These are phyloP conservation scores for Lordiphosa mommai DNA, from an alignment of 1,140 invertebrate genomes.

Conservation along the genomic window DNA sequence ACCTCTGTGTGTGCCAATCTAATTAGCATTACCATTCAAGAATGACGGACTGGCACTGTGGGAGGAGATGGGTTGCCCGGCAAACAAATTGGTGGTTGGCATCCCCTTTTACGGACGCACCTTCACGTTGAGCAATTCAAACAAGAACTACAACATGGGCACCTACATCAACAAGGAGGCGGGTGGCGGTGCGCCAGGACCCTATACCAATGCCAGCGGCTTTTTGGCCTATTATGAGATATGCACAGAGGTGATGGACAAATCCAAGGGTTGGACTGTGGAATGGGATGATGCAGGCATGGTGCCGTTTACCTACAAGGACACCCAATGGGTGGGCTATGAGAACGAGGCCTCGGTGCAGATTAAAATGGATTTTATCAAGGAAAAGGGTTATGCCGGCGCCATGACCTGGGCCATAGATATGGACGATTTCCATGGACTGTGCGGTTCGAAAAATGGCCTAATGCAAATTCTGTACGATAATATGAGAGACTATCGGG, in stretches of 20 bases:
- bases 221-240: conserved; percentile 96
- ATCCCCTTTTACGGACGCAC: conserved; percentile 92
- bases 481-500: conserved; percentile 87
- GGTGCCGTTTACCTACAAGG: conserved; percentile 92
- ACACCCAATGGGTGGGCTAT: conserved; percentile 95
- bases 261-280: conserved; percentile 87
- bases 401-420: conserved; percentile 95
- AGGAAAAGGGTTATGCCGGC: conserved; percentile 89
- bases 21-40: conserved; percentile 80
- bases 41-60: conserved; percentile 91
- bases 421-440: conserved; percentile 90
- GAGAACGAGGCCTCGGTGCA: conserved; percentile 85
- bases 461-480: conserved; percentile 87
- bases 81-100: conserved; percentile 93
- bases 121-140: conserved; percentile 89
- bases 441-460: conserved; percentile 87
- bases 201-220: conserved; percentile 91
- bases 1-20: not conserved
- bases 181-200: conserved; percentile 90
- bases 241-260: conserved; percentile 86
- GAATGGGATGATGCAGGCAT: conserved; percentile 91
- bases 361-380: conserved; percentile 93
- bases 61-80: conserved; percentile 91
- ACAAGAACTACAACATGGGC: conserved; percentile 89
- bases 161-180: conserved; percentile 93